phyloP scores from a whole-genome alignment of 2,888 invertebrate genomes.

The Hybos culiciformis region DNA sequence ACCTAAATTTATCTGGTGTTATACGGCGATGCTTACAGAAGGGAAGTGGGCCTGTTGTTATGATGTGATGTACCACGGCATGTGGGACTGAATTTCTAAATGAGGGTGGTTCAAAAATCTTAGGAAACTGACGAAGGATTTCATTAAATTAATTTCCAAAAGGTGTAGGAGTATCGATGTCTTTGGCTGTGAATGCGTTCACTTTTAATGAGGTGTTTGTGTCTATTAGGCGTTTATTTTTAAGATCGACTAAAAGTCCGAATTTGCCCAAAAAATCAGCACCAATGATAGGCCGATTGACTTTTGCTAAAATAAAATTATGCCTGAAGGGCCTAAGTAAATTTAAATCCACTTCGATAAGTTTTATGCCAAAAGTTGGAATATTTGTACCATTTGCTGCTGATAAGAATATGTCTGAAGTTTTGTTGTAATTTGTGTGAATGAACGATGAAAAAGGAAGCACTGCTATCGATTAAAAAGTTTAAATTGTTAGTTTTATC shows the following conservation, averaged over 20 bases:
- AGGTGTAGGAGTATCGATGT: neutral
- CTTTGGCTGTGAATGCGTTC: neutral
- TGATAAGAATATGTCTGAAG: neutral
- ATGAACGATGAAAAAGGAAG: neutral
- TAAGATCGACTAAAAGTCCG: slow-evolving; percentile 4
- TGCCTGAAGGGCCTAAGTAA: neutral
- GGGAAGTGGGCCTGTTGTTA: neutral
- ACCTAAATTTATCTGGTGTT: neutral
- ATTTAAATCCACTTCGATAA: neutral
- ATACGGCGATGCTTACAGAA: neutral
- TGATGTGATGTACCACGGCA: neutral
- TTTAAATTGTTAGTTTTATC: neutral
- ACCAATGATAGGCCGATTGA: slow-evolving; percentile 10
- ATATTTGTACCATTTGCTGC: neutral
- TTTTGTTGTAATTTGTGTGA: neutral
- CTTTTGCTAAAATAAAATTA: slow-evolving; percentile 8
- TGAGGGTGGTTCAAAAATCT: neutral
- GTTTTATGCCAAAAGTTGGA: neutral
- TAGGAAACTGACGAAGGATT: neutral
- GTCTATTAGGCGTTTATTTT: neutral
- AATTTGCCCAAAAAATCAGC: slow-evolving; percentile 10
- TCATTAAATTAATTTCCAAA: neutral
- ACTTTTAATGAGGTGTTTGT: neutral
- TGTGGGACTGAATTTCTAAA: neutral
- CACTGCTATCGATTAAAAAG: neutral